Base-by-base conservation (phyloP, 2,888 invertebrate genomes). In the Lacanobia oleracea region DNA sequence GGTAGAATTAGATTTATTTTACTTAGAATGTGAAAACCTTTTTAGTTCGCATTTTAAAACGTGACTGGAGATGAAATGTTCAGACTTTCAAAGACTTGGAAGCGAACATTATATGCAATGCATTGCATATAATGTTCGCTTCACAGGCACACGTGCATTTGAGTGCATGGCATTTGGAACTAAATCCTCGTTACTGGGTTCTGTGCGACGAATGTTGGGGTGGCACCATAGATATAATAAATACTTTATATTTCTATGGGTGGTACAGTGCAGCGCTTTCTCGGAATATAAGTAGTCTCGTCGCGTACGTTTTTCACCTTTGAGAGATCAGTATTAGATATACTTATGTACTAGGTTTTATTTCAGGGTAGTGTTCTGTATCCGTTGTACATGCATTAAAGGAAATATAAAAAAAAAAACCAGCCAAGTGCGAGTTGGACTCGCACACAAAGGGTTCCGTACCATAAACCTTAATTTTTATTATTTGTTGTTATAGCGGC, bases 111-210 rank as follows among this genome's bases (percentile, higher is more conserved):
- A n/a, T n/a, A n/a, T n/a, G n/a, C n/a, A 37, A 51, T 57, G 67
- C 45, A 33, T 54, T 78, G 75, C 37, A 63, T 59, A 57, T 78
- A 74, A 73, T 68, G 69, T 40, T 18, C 27, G n/a, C 33, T 45
- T 21, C 50, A 50, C 53, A 48, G 18, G 43, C 57, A 56, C 59
- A 79, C 67, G 57, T 81, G 72, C 66, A 72, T 72, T 60, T 72
- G 45, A 84, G 75, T 75, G 70, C 62, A 40, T 50, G 67, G 67
- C 67, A 75, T 84, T 76, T 75, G 23, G 18, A 80, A 71, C 63
- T 61, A 72, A 84, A 71, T 69, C 56, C 63, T 63, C 64, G 50
- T 59, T 60, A 65, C 60, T 27, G 10, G 65, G 51, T 23, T 18
- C 23, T 57, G 40, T 59, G 61, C 61, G 43, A 63, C 37, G 66